These are phyloP conservation scores for Drosophila tristis DNA, from an alignment of 1,140 invertebrate species.

Conservation along the genomic window DNA sequence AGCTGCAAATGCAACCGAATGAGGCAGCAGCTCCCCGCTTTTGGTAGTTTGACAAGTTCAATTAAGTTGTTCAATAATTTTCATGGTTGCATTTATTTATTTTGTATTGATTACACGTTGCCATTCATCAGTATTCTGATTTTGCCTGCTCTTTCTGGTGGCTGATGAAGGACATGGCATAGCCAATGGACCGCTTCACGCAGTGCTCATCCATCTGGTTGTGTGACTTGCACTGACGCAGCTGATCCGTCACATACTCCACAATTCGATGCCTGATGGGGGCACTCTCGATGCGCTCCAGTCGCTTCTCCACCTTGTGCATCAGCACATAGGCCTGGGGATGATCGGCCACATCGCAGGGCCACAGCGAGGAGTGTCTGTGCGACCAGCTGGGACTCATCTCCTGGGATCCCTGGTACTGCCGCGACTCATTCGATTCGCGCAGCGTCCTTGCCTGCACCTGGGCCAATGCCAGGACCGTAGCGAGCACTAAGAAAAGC, in stretches of 20 bases:
- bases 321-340: constrained; percentile 46
- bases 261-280: constrained; percentile 20
- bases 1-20: background rate
- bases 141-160: constrained; percentile 23
- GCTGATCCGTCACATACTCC: constrained; percentile 26
- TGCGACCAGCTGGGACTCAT: constrained; percentile 34
- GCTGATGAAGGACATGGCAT: constrained; percentile 57
- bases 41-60: background rate
- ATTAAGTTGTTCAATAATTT: background rate
- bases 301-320: constrained; percentile 63
- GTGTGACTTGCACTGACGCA: constrained; percentile 44
- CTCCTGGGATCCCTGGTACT: background rate
- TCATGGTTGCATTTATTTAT: constrained; percentile 8
- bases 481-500: constrained; percentile 27
- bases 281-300: constrained; percentile 32
- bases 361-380: constrained; percentile 40
- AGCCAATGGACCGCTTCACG: constrained; percentile 50
- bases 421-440: constrained; percentile 9
- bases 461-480: constrained; percentile 19
- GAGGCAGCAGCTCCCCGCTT: background rate
- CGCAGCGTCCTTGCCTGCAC: constrained; percentile 16
- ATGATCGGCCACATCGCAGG: constrained; percentile 50
- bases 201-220: constrained; percentile 56
- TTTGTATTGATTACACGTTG: constrained; percentile 19
- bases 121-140: constrained; percentile 21